phyloP scores from a whole-genome alignment of 2,797 vertebrate genomes.

The Nyctibius grandis region DNA sequence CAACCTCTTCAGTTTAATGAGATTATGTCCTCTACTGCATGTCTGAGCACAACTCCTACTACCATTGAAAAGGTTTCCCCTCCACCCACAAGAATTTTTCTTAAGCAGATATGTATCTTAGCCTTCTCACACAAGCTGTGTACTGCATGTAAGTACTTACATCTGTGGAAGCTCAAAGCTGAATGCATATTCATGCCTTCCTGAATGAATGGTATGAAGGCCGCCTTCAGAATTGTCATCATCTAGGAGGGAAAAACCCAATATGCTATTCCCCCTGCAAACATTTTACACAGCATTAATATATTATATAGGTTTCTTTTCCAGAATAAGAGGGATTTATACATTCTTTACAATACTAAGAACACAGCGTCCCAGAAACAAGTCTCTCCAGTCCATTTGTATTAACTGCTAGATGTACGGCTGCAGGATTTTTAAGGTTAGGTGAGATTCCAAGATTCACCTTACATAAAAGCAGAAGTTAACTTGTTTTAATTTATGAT shows the following conservation, averaged over 20 bases:
- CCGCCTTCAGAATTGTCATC: slow-evolving; percentile 88
- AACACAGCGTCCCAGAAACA: background rate
- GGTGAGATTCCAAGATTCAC: background rate
- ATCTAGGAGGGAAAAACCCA: slow-evolving; percentile 62
- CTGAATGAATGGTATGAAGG: slow-evolving; percentile 86
- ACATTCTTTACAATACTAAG: background rate
- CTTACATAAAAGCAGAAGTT: background rate
- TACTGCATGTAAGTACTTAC: slow-evolving; percentile 76
- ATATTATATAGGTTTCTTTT: background rate
- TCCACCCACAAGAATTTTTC: background rate
- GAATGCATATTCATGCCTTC: slow-evolving; percentile 93
- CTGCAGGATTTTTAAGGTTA: background rate
- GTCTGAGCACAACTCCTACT: slow-evolving; percentile 32
- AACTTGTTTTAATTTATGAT: background rate
- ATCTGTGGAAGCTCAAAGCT: slow-evolving; percentile 96
- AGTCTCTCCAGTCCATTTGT: background rate
- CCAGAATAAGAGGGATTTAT: background rate
- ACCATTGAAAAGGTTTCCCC: slow-evolving; percentile 64
- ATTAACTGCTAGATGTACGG: background rate
- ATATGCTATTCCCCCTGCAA: slow-evolving; percentile 8
- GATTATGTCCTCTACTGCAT: slow-evolving; percentile 35
- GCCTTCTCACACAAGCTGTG: background rate
- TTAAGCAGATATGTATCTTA: background rate
- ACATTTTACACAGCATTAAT: background rate
- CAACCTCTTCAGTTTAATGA: slow-evolving; percentile 48